Evolutionary conservation across 2,888 invertebrate species (phyloP), one percentile per base, ranked within the genome.

Genomic region (Cosmia trapezina): DNA sequence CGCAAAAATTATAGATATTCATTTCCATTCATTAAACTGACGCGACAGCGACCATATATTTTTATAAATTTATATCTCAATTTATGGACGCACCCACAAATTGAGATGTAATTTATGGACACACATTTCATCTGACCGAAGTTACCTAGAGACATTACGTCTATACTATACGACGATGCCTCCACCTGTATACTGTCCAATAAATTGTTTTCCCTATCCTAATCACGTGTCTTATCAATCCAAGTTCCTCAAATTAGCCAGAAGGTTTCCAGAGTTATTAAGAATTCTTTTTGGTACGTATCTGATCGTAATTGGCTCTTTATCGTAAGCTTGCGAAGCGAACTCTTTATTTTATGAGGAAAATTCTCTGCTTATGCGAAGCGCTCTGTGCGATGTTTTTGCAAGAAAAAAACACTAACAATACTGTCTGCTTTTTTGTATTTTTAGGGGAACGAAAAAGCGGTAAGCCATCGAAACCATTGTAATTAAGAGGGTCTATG

Each of bases 321-420:
- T 68, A 53, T 57, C 45, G 41, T 33, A 68, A 66, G 77, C 81
- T 81, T 54, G 80, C 80, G 78, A 73, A 60, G 80, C 80, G 81
- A 80, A 70, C 8, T 66, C 14, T 59, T 78, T 43, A 7, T 19
- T 65, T 70, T 47, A n/a, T 43, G 12, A 49, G 33, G 19, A 47
- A 60, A 47, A 56, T n/a, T 49, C 5, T 64, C 63, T 67, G 81
- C 80, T 45, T 37, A 33, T 65, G 80, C 80, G 81, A 80, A 64
- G 28, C 47, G 81, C 80, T 28, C 28, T 81, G 19, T 51, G 80
- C 81, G 73, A 68, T 65, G 19, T 65, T 73, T 64, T 75, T 68
- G 28, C 17, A 28, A 60, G 33, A 43, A 53, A 64, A 73, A 12
- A 43, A 53, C 4, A n/a, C 37, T 66, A 6, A 54, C 45, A 14